phyloP scores from a whole-genome alignment of 2,113 vertebrate genomes.

The Orientallactaga bullata region DNA sequence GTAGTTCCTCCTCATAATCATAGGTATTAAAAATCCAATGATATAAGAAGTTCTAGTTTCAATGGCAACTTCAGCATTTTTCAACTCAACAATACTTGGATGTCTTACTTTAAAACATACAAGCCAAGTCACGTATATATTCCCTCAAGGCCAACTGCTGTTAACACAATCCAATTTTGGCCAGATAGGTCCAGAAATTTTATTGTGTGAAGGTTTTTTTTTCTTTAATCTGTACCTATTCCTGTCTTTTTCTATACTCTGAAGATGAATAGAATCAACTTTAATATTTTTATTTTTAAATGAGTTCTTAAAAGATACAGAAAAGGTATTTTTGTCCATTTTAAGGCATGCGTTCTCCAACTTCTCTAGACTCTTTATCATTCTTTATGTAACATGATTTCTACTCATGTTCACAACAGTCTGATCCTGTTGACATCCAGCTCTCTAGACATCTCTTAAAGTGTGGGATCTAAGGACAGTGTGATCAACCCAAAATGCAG shows the following conservation, averaged over 20 bases:
- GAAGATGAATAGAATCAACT: neutral
- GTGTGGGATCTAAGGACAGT: neutral
- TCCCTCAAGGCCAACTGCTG: neutral
- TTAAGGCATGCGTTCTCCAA: neutral
- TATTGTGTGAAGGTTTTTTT: neutral
- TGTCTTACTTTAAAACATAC: neutral
- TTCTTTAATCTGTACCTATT: neutral
- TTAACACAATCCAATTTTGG: neutral
- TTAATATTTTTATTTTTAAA: neutral
- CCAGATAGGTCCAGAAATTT: neutral
- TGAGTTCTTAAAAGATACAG: constrained; percentile 10
- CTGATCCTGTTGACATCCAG: neutral
- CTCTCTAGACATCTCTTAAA: neutral
- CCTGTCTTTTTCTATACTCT: neutral
- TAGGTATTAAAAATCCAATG: neutral
- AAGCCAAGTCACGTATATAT: neutral
- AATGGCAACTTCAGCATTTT: neutral
- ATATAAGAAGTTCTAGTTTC: neutral
- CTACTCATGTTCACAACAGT: neutral
- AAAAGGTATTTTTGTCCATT: neutral
- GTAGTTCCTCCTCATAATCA: neutral
- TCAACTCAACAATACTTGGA: neutral
- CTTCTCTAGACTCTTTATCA: neutral
- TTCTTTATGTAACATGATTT: neutral
- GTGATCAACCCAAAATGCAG: neutral